Conservation (phyloP, 1,140 invertebrate species). For the Hypothenemus hampei region DNA sequence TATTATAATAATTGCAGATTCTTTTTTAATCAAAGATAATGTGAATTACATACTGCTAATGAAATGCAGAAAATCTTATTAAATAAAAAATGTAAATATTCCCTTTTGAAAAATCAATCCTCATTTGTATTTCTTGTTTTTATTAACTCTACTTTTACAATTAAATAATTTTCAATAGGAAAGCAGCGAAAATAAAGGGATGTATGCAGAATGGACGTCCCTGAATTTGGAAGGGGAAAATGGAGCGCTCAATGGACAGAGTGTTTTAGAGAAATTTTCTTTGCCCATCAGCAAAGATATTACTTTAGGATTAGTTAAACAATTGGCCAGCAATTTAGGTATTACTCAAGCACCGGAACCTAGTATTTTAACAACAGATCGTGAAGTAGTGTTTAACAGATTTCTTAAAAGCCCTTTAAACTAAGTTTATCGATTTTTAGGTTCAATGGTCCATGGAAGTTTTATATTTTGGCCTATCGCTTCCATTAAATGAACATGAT, state of each 20-base stretch:
- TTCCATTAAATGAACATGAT: conserved; percentile 87
- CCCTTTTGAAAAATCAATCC: too few relatives aligned
- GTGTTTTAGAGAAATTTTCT: conserved; percentile 84
- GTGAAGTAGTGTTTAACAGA: conserved; percentile 55
- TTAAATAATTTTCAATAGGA: conserved; percentile 42
- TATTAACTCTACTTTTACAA: conserved; percentile 11
- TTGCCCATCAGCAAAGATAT: conserved; percentile 73
- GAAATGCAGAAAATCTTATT: too few relatives aligned
- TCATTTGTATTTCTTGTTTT: conserved; percentile 1
- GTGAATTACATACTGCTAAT: too few relatives aligned
- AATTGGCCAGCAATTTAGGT: conserved; percentile 71
- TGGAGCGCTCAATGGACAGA: conserved; percentile 60
- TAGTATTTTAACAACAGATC: conserved; percentile 67
- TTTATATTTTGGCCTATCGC: conserved; percentile 85
- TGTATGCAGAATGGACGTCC: conserved; percentile 85
- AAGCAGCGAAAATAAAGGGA: conserved; percentile 54
- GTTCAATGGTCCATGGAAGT: conserved; percentile 91
- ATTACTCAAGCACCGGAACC: conserved; percentile 71
- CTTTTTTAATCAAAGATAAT: too few relatives aligned
- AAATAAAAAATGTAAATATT: too few relatives aligned
- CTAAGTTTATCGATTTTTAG: conserved; percentile 35
- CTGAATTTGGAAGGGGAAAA: conserved; percentile 63
- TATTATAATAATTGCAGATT: too few relatives aligned
- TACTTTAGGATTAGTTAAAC: conserved; percentile 75
- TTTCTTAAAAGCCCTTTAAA: not conserved